These are phyloP conservation scores for Temnothorax ravouxi DNA, from an alignment of 2,888 invertebrate genomes.

Conservation along the genomic window DNA sequence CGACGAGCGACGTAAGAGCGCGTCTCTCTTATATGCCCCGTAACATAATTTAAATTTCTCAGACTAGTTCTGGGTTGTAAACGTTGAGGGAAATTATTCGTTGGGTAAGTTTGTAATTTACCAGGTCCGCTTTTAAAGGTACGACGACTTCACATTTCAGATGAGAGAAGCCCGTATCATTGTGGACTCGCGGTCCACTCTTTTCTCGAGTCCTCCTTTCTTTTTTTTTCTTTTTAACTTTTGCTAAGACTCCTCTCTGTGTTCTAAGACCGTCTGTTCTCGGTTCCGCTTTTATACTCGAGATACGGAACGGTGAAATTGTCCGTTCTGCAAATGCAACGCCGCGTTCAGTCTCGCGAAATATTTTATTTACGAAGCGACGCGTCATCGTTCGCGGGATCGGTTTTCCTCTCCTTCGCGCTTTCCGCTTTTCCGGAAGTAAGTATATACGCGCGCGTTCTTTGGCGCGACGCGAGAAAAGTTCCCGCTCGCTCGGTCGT, in stretches of 20 bases:
- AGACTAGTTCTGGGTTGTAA: neutral
- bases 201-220: neutral
- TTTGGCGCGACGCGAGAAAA: constrained; percentile 1
- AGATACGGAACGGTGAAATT: constrained; percentile 6
- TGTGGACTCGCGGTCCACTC: neutral
- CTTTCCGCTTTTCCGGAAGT: neutral
- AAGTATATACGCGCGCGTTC: neutral
- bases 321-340: constrained; percentile 10
- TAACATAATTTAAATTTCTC: constrained; percentile 4
- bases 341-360: neutral
- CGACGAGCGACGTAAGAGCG: neutral
- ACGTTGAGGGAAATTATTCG: neutral
- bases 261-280: neutral
- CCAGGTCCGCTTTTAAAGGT: neutral
- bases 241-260: neutral
- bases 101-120: neutral
- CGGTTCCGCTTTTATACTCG: constrained; percentile 7
- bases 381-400: constrained; percentile 4
- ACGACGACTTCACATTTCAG: constrained; percentile 15
- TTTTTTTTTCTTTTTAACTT: neutral
- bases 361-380: constrained; percentile 39
- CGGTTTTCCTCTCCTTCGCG: neutral
- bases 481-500: constrained; percentile 17
- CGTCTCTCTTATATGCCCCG: neutral
- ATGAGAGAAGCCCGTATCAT: neutral